Percentiles rank a stretch among this genome's conserved stretches.
These are phyloP conservation scores for Drosophila carrolli DNA, from an alignment of 1,140 invertebrate genomes.

Conservation along the genomic window DNA sequence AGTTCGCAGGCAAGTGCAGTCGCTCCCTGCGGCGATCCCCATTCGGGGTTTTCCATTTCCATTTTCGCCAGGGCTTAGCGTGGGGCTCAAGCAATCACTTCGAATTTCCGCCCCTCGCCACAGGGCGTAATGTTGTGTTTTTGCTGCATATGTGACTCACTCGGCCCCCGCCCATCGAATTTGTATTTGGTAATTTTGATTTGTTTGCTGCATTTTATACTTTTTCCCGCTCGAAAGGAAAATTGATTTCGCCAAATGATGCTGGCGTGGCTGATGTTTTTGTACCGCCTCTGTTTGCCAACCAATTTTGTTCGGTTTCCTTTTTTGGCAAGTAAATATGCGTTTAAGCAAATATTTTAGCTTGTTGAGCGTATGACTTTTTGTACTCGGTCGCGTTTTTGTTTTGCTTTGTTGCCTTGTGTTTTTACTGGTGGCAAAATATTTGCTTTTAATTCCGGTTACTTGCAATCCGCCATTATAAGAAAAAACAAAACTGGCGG, in stretches of 20 bases:
- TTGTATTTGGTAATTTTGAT: slow-evolving; percentile 77
- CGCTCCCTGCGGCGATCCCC: slow-evolving; percentile 9
- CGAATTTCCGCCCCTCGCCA: slow-evolving; percentile 8
- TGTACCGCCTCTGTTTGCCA: slow-evolving; percentile 65
- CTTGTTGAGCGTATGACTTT: slow-evolving; percentile 46
- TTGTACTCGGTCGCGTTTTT: slow-evolving; percentile 32
- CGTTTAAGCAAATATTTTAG: slow-evolving; percentile 77
- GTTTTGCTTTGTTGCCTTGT: slow-evolving; percentile 16
- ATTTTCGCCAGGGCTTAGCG: slow-evolving; percentile 44
- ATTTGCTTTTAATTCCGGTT: slow-evolving; percentile 75
- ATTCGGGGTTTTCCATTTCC: slow-evolving; percentile 54
- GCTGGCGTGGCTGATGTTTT: slow-evolving; percentile 30
- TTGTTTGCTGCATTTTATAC: slow-evolving; percentile 69
- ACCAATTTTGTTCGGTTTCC: slow-evolving; percentile 66
- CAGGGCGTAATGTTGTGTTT: slow-evolving; percentile 23
- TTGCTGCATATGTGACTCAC: slow-evolving; percentile 5
- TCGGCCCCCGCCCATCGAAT: slow-evolving; percentile 17
- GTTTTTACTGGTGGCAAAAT: slow-evolving; percentile 50
- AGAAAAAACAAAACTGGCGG: slow-evolving; percentile 42
- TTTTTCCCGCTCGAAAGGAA: slow-evolving; percentile 37
- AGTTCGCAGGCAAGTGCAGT: slow-evolving; percentile 11
- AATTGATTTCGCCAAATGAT: slow-evolving; percentile 72
- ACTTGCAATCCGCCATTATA: slow-evolving; percentile 62
- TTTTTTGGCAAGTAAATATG: slow-evolving; percentile 75
- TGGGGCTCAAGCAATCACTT: slow-evolving; percentile 45